These are phyloP conservation scores for Cyphomyrus plagiostoma DNA, from an alignment of 2,113 vertebrate species.

Conservation along the genomic window DNA sequence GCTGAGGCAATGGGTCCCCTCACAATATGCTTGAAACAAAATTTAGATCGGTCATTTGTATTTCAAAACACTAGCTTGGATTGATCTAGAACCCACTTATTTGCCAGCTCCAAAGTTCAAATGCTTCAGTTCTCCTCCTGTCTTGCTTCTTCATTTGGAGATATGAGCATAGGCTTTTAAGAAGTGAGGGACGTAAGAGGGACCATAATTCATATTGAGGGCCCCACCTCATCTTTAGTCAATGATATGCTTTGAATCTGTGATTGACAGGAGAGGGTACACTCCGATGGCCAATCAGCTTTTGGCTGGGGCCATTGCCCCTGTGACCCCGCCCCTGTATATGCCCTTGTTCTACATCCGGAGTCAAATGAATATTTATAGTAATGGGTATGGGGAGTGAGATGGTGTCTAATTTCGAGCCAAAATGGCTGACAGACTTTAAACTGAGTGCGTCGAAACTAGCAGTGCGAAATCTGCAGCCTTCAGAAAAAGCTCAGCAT, in stretches of 20 bases:
- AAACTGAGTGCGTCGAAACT: not conserved
- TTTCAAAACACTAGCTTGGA: not conserved
- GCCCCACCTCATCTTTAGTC: not conserved
- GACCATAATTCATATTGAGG: not conserved
- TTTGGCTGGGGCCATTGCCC: not conserved
- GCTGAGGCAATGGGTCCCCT: not conserved
- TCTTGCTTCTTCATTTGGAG: not conserved
- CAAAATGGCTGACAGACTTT: slow-evolving; percentile 1
- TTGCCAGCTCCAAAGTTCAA: not conserved
- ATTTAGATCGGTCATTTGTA: not conserved
- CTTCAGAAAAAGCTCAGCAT: not conserved
- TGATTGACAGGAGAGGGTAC: not conserved
- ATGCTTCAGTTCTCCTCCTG: not conserved
- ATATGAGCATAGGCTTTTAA: not conserved
- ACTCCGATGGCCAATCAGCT: not conserved
- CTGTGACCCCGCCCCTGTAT: not conserved
- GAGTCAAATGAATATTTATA: not conserved
- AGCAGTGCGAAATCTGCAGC: not conserved
- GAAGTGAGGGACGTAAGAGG: not conserved
- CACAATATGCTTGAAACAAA: not conserved
- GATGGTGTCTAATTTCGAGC: not conserved
- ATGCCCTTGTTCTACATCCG: not conserved
- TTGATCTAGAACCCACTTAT: not conserved
- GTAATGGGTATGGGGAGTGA: not conserved
- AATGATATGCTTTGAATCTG: not conserved